Base-by-base conservation (phyloP, 2,888 invertebrate genomes). In the Rhaphigaster nebulosa region DNA sequence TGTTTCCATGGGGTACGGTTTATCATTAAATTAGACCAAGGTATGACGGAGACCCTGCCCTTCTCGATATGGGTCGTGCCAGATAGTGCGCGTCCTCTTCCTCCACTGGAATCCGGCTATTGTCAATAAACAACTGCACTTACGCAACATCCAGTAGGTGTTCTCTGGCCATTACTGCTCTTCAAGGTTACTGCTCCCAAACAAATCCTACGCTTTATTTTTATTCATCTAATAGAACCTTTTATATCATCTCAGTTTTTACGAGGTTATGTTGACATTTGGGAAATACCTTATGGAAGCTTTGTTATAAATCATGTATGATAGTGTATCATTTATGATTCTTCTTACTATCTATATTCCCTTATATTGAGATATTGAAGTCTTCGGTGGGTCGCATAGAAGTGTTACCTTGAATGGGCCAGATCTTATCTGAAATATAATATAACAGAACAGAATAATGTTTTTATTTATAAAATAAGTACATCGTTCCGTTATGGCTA, bases 131-230 rank as follows among this genome's bases (percentile, higher is more conserved):
- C 70, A 76, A 18, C 65, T 65, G 34, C 2, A 34, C 70, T 76
- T 76, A 76, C 70, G 70, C 70, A 76, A 76, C 20, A 38, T 6
- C 20, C 6, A 38, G 70, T 76, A 76, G 70, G 70, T 76, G 70
- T 38, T 38, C 23, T 20, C 34, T 34, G 34, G 6, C 34, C 38
- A 76, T 29, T 65, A 65, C 29, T 29, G 29, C 2, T 65, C 29
- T 65, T 65, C 65, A 65, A 76, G 70, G 70, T 76, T 38, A 76
- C 70, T 76, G 70, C 34, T 76, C 70, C 70, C 70, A 76, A 76
- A 76, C 70, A 76, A 29, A 76, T 76, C 70, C 70, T 38, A 76
- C 70, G 70, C 70, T 26, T 76, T 76, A 29, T 20, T 76, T 34
- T 38, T 15, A 65, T 65, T 29, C 29, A 29, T 65, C 6, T 29